Percentiles rank a stretch among this genome's conserved stretches.
These are phyloP conservation scores for Mechanitis mazaeus DNA, from an alignment of 2,888 invertebrate species.

Conservation along the genomic window DNA sequence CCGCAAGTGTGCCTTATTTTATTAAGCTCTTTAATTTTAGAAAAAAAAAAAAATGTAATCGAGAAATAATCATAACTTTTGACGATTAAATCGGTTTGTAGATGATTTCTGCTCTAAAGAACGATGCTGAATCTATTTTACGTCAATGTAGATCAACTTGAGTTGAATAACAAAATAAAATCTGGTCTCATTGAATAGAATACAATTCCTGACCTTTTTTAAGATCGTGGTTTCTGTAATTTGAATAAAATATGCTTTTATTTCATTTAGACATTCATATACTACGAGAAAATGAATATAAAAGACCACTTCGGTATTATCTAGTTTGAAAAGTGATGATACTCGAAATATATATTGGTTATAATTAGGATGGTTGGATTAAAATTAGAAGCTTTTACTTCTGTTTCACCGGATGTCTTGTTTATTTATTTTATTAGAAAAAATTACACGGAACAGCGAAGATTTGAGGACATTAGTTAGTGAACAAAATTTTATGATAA, in stretches of 20 bases:
- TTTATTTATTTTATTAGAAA: too few species aligned
- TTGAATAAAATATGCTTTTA: constrained; percentile 4
- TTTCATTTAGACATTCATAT: neutral
- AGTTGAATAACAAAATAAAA: constrained; percentile 12
- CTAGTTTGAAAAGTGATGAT: too few species aligned
- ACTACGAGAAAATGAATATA: neutral
- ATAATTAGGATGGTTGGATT: too few species aligned
- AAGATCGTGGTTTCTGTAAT: neutral
- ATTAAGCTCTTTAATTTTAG: too few species aligned
- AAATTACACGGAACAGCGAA: too few species aligned
- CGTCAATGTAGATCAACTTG: constrained; percentile 19
- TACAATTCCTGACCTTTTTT: neutral
- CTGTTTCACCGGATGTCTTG: too few species aligned
- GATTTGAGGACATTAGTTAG: too few species aligned
- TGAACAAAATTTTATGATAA: too few species aligned
- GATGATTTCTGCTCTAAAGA: constrained; percentile 23
- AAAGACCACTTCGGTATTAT: too few species aligned
- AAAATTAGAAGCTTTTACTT: too few species aligned
- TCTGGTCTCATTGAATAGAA: constrained; percentile 7
- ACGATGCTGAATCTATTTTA: constrained; percentile 12
- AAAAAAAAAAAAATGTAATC: constrained; percentile 20
- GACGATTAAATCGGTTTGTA: constrained; percentile 23
- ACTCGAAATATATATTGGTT: too few species aligned
- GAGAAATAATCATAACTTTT: constrained; percentile 17
- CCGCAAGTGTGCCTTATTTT: too few species aligned